Percentiles rank a stretch among this genome's conserved stretches.
Conservation (phyloP, 1,140 invertebrate genomes). For the Contarinia nasturtii region DNA sequence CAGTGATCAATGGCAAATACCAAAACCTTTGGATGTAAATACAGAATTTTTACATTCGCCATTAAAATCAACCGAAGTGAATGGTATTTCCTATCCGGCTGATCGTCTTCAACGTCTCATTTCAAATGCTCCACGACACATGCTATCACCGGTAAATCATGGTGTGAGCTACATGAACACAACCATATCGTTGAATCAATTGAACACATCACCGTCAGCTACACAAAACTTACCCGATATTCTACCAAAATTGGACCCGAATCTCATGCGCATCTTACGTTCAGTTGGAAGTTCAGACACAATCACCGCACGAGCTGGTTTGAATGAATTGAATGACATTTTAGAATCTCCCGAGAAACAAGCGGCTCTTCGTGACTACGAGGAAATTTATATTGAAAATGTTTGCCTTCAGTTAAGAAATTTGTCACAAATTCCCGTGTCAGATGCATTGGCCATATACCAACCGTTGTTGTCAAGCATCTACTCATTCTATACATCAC, state of each 20-base stretch:
- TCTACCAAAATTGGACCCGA: constrained; percentile 20
- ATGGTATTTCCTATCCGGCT: constrained; percentile 29
- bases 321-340: constrained; percentile 19
- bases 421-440: constrained; percentile 51
- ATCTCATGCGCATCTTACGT: constrained; percentile 19
- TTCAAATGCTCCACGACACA: constrained; percentile 9
- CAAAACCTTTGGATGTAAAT: constrained; percentile 27
- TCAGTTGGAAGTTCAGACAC: constrained; percentile 17
- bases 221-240: constrained; percentile 16
- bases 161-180: background rate
- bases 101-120: constrained; percentile 25
- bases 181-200: constrained; percentile 1
- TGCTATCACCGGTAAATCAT: constrained; percentile 2
- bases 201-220: background rate
- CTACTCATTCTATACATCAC: constrained; percentile 71
- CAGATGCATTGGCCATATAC: constrained; percentile 70
- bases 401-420: constrained; percentile 21
- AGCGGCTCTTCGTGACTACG: constrained; percentile 21
- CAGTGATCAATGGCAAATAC: constrained; percentile 18
- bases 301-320: constrained; percentile 16
- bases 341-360: constrained; percentile 21
- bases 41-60: constrained; percentile 32
- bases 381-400: constrained; percentile 23
- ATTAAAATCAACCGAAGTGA: constrained; percentile 20
- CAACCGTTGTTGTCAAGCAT: constrained; percentile 66